Evolutionary conservation across 64 coral and sea anemone species (phyloP).

Genomic region (Platygyra sinensis): DNA sequence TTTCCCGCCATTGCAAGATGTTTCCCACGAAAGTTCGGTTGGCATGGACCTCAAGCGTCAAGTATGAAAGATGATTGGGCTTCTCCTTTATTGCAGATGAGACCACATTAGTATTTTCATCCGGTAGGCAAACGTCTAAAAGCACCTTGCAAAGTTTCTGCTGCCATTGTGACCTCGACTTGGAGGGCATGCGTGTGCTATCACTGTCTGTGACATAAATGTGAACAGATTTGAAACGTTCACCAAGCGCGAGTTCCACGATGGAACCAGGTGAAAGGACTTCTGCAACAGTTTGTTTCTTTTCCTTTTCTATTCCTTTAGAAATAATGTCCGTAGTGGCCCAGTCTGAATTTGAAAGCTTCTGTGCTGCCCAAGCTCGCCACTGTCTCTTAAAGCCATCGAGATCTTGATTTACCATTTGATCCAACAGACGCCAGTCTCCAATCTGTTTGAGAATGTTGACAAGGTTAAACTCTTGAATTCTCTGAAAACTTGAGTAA

Average conservation of each 20-base stretch:
- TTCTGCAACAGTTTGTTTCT: background rate
- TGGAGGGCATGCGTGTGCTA: background rate
- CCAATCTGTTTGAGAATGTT: background rate
- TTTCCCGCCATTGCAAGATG: conserved; percentile 44
- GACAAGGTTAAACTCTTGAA: too few species aligned
- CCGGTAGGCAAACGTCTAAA: background rate
- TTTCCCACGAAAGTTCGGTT: background rate
- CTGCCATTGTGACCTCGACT: background rate
- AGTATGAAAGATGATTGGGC: conserved; percentile 35
- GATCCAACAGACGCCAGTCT: conserved; percentile 6
- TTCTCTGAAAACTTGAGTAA: background rate
- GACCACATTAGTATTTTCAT: background rate
- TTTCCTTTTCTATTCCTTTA: background rate
- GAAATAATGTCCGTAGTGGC: background rate
- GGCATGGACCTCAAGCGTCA: conserved; percentile 19
- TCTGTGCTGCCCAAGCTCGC: background rate
- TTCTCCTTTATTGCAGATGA: conserved; percentile 8
- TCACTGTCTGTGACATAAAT: background rate
- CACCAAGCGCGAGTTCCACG: conserved; percentile 21
- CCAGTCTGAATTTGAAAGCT: background rate
- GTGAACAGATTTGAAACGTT: background rate
- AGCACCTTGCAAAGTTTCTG: conserved; percentile 33
- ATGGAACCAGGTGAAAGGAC: conserved; percentile 19
- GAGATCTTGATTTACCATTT: conserved; percentile 2
- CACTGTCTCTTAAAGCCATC: conserved; percentile 9